Conservation (phyloP, 2,797 vertebrate genomes). For the Gymnodraco acuticeps region DNA sequence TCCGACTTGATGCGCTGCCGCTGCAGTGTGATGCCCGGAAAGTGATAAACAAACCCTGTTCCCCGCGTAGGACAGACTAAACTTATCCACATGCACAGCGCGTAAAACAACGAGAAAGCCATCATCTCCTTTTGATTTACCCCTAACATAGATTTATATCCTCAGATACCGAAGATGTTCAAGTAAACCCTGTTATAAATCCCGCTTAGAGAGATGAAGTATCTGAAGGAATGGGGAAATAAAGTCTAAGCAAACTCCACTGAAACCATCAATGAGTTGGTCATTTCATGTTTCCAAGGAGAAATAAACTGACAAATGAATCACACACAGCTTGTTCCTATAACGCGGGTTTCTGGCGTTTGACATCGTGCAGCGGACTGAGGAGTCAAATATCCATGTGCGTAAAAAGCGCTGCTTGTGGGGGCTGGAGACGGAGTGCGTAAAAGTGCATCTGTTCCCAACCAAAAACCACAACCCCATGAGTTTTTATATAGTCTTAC, state of each 20-base stretch:
- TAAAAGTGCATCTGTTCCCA: constrained; percentile 69
- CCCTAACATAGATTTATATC: constrained; percentile 36
- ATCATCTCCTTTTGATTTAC: constrained; percentile 35
- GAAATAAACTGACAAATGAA: constrained; percentile 55
- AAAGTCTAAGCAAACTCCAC: constrained; percentile 35
- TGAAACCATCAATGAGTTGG: constrained; percentile 24
- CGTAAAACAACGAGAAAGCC: constrained; percentile 56
- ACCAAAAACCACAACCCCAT: constrained; percentile 46
- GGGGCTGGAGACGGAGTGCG: constrained; percentile 56
- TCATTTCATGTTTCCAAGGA: constrained; percentile 40
- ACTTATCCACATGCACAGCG: constrained; percentile 73
- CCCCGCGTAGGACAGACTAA: constrained; percentile 59
- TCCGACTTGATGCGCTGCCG: constrained; percentile 78
- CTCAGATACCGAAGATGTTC: constrained; percentile 26
- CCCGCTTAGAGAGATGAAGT: constrained; percentile 28
- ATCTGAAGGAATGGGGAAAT: constrained; percentile 12
- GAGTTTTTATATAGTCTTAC: constrained; percentile 13
- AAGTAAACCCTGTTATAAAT: constrained; percentile 51
- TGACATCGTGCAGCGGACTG: constrained; percentile 62
- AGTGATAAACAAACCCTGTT: constrained; percentile 80
- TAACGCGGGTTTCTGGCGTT: constrained; percentile 67
- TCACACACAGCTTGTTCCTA: constrained; percentile 70
- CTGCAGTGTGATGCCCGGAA: constrained; percentile 77
- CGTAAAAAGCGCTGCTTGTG: constrained; percentile 68
- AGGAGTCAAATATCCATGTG: constrained; percentile 80